Conservation (phyloP, 2,888 invertebrate genomes). For the Stegana nigrithorax region DNA sequence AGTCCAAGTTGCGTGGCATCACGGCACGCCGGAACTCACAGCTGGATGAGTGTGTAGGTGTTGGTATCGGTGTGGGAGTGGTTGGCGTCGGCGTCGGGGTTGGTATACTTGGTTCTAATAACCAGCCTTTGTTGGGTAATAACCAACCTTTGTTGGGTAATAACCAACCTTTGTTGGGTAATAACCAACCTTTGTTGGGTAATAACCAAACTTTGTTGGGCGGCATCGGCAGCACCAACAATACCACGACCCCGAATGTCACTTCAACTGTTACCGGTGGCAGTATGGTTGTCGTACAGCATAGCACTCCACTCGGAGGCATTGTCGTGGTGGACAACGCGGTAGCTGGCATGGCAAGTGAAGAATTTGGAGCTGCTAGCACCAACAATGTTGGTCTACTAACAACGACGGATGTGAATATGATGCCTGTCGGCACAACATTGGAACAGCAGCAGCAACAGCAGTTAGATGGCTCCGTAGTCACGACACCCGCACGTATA, state of each 20-base stretch:
- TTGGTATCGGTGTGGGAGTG: not conserved
- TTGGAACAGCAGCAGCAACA: conserved; percentile 15
- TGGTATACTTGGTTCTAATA: too few species aligned
- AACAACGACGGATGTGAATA: conserved; percentile 23
- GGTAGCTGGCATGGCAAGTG: conserved; percentile 51
- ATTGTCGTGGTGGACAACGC: conserved; percentile 49
- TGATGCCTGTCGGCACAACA: not conserved
- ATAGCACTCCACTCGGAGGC: conserved; percentile 23
- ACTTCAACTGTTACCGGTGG: too few species aligned
- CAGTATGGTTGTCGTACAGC: not conserved
- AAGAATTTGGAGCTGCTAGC: conserved; percentile 40
- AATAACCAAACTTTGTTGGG: too few species aligned
- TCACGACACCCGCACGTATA: conserved; percentile 42
- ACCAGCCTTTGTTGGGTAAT: not conserved
- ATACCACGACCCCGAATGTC: not conserved
- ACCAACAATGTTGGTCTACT: conserved; percentile 3
- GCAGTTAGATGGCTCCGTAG: conserved; percentile 30
- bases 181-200: too few species aligned
- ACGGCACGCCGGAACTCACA: conserved; percentile 49
- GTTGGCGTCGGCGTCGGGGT: too few species aligned
- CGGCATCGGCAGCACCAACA: conserved; percentile 29
- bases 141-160: too few species aligned
- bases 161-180: too few species aligned
- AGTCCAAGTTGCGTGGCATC: conserved; percentile 55
- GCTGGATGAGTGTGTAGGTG: conserved; percentile 38